Conservation (phyloP, 2,113 vertebrate genomes). For the Taxidea taxus region DNA sequence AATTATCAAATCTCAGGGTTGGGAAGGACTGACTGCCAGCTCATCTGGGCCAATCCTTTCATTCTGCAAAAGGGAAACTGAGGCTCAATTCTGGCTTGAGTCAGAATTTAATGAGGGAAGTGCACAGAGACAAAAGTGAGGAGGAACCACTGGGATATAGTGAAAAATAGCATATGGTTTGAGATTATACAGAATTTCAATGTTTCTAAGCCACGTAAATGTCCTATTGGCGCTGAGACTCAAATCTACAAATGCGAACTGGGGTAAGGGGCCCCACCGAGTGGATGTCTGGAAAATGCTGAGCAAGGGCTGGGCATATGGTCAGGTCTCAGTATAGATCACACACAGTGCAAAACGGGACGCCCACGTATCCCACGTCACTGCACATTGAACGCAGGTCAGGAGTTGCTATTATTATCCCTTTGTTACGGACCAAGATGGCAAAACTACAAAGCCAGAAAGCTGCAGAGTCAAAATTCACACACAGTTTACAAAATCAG, state of each 20-base stretch:
- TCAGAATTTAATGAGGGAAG: background rate
- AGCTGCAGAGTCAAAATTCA: background rate
- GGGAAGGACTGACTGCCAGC: no score
- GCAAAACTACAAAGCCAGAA: background rate
- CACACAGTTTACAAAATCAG: background rate
- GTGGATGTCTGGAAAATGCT: background rate
- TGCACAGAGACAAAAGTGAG: background rate
- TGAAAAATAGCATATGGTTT: background rate
- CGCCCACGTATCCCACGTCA: fast-evolving
- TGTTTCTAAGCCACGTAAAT: background rate
- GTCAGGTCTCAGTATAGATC: background rate
- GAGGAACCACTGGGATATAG: background rate
- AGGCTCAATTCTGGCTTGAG: background rate
- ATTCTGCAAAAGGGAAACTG: background rate
- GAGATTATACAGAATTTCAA: background rate
- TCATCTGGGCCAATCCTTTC: background rate
- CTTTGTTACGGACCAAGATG: background rate
- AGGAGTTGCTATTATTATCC: background rate
- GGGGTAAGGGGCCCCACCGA: background rate
- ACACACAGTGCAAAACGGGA: background rate
- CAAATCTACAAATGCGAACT: background rate
- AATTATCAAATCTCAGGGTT: background rate
- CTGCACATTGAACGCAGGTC: fast-evolving
- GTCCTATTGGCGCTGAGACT: background rate
- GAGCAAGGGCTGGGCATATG: no score